Evolutionary conservation across 2,888 invertebrate species (phyloP).

Genomic region (Lapara coniferarum): DNA sequence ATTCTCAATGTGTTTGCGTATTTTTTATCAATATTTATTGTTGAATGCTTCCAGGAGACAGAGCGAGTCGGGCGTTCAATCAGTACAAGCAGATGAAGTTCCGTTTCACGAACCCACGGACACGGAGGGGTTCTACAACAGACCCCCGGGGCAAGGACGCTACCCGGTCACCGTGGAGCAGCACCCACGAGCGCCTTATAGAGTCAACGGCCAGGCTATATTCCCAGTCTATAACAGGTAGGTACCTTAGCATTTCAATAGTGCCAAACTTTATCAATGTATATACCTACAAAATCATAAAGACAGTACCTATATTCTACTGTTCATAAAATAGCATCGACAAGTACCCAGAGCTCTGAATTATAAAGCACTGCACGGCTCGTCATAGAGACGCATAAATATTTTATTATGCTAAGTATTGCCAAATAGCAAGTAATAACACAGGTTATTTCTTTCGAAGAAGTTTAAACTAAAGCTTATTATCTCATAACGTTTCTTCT

Average conservation of each 20-base stretch:
- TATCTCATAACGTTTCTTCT: too few relatives aligned
- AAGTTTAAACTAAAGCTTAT: too few relatives aligned
- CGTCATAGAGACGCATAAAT: too few relatives aligned
- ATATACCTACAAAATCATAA: too few relatives aligned
- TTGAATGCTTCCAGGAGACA: constrained; percentile 1
- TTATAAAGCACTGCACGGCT: too few relatives aligned
- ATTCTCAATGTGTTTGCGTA: not conserved
- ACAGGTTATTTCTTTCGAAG: too few relatives aligned
- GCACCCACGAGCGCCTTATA: constrained; percentile 37
- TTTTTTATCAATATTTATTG: not conserved
- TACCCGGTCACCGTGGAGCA: constrained; percentile 59
- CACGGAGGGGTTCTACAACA: constrained; percentile 72
- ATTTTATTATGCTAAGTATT: too few relatives aligned
- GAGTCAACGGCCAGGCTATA: constrained; percentile 37
- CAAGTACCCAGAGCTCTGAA: too few relatives aligned
- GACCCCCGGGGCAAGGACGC: constrained; percentile 56
- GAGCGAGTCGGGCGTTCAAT: constrained; percentile 12
- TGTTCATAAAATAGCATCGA: too few relatives aligned
- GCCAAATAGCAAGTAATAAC: too few relatives aligned
- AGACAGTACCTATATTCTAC: too few relatives aligned
- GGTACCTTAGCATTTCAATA: not conserved
- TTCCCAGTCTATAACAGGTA: constrained; percentile 33
- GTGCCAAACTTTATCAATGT: too few relatives aligned
- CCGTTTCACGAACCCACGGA: constrained; percentile 58
- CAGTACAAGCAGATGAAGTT: constrained; percentile 53